Evolutionary conservation across 2,797 vertebrate genomes (phyloP).

Genomic region (Acanthis flammea): DNA sequence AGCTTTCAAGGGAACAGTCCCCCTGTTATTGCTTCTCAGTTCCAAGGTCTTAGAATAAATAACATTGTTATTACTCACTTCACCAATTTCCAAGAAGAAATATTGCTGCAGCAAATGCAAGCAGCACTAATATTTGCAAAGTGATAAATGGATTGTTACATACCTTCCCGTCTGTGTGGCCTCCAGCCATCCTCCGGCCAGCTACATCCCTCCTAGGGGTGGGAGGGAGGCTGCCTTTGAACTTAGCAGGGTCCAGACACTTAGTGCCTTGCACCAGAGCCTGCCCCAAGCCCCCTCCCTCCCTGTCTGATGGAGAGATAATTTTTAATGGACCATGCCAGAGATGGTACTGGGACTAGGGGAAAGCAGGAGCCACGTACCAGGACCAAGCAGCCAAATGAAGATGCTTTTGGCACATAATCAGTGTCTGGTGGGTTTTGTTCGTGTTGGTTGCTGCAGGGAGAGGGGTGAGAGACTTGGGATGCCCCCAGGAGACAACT

Average conservation of each 20-base stretch:
- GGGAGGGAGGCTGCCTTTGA: conserved; percentile 15
- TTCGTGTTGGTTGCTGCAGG: background rate
- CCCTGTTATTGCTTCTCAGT: conserved; percentile 59
- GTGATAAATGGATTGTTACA: conserved; percentile 58
- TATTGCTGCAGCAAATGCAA: conserved; percentile 42
- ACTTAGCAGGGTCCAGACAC: background rate
- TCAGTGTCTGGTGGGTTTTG: background rate
- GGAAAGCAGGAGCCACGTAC: background rate
- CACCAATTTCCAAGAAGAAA: conserved; percentile 67
- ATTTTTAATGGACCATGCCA: background rate
- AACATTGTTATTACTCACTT: conserved; percentile 68
- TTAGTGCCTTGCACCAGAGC: background rate
- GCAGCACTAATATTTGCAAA: conserved; percentile 67
- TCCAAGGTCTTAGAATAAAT: conserved; percentile 70
- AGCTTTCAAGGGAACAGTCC: conserved; percentile 56
- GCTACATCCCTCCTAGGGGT: background rate
- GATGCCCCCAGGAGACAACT: fast-evolving
- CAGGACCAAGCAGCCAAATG: background rate
- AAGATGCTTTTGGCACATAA: background rate
- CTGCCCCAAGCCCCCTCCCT: background rate
- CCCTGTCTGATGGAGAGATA: background rate
- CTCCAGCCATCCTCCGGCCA: conserved; percentile 17
- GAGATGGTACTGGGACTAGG: background rate
- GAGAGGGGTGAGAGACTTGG: background rate
- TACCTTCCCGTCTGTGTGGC: conserved; percentile 44